Evolutionary conservation across 2,888 invertebrate species (phyloP), one percentile per base, ranked within the genome.

Genomic region (Lobophora halterata): DNA sequence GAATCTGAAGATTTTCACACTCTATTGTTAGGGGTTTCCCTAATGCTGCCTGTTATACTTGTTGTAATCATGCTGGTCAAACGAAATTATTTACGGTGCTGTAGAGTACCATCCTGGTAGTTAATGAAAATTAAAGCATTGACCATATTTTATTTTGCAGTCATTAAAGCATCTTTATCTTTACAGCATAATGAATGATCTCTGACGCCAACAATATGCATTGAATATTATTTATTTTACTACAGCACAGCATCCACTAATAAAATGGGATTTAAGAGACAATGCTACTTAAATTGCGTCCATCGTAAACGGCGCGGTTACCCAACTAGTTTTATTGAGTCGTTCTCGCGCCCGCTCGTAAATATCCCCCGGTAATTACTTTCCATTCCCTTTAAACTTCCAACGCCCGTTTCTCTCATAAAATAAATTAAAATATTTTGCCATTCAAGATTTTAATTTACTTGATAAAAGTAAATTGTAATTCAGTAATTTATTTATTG

Each of bases 311-410:
- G 72, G 65, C 63, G 79, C 71, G 77, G 79, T 75, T 74, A 72
- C 72, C 70, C 72, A 61, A 70, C 75, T 79, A 80, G 79, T 79
- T 83, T 81, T 80, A 83, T 82, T 79, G 79, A 77, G 76, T 74
- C 71, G 72, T 79, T 79, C 73, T 71, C 77, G 68, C 72, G 69
- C 69, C 68, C 62, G 74, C 69, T 80, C 80, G 77, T 82, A 81
- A 83, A 82, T 79, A 77, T 79, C 73, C 67, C 71, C 56, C 61
- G 72, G 79, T 79, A 81, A 85, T 83, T 82, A 80, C 79, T 81
- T 79, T 75, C 74, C 71, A 76, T 76, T 78, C 75, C 72, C 71
- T 69, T 71, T 73, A 68, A 47, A 51, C 45, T 54, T 69, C 69
- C 68, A 71, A 32, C 42, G 42, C 32, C 67, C 66, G 70, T 60